Percentiles rank a stretch among this genome's conserved stretches.
phyloP scores from a whole-genome alignment of 2,888 invertebrate species.

The Nymphalis urticae region DNA sequence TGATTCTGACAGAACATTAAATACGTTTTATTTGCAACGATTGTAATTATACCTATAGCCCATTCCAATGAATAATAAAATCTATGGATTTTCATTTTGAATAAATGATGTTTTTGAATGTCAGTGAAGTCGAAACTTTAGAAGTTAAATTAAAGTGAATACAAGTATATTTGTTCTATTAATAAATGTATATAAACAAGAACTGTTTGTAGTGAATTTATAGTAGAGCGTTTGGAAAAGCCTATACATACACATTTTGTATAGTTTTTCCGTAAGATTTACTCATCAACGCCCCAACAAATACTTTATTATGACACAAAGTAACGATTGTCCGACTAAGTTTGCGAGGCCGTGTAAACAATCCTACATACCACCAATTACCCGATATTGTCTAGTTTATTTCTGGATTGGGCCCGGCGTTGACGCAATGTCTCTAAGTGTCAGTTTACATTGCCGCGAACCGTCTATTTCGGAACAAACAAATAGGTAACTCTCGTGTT shows the following conservation, averaged over 20 bases:
- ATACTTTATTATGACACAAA: conserved; percentile 22
- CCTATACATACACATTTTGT: background rate
- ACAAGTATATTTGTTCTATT: too few relatives aligned
- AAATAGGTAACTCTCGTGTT: conserved; percentile 11
- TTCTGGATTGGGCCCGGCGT: conserved; percentile 45
- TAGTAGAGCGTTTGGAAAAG: too few relatives aligned
- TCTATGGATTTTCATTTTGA: too few relatives aligned
- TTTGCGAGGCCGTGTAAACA: conserved; percentile 40
- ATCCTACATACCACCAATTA: conserved; percentile 42
- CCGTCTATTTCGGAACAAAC: conserved; percentile 14
- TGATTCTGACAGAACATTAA: too few relatives aligned
- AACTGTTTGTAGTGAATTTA: too few relatives aligned
- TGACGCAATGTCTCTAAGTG: conserved; percentile 41
- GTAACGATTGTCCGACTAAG: conserved; percentile 26
- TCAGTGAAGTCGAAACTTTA: too few relatives aligned
- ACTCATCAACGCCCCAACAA: background rate
- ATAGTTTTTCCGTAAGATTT: background rate
- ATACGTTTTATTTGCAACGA: too few relatives aligned
- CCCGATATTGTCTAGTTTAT: conserved; percentile 46
- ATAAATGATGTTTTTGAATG: too few relatives aligned
- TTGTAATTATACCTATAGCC: too few relatives aligned
- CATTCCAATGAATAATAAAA: too few relatives aligned
- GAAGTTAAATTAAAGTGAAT: too few relatives aligned
- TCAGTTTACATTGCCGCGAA: conserved; percentile 28
- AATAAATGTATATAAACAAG: too few relatives aligned